A percentile compares a stretch with the other conserved stretches of the same genome.
Conservation (phyloP, 2,888 invertebrate genomes). For the Baronia brevicornis region DNA sequence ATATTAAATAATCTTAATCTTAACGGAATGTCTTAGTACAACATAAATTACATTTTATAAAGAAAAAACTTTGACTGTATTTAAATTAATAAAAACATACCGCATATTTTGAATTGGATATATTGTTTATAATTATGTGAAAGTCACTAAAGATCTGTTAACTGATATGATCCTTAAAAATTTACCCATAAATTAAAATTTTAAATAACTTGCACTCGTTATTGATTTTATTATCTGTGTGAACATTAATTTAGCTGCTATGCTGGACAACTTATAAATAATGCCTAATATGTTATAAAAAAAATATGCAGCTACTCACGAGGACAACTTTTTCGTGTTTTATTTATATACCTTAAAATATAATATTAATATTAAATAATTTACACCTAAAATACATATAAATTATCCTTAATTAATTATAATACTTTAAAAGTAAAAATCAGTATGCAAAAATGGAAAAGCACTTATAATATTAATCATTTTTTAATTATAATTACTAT, state of each 20-base stretch:
- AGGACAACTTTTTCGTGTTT: slow-evolving; percentile 12
- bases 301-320: slow-evolving; percentile 12
- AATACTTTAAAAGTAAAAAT: slow-evolving; percentile 14
- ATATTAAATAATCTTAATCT: slow-evolving; percentile 26
- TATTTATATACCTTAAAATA: slow-evolving; percentile 1
- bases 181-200: slow-evolving; percentile 5
- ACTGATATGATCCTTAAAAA: too few relatives aligned
- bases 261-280: slow-evolving; percentile 22
- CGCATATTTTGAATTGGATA: too few relatives aligned
- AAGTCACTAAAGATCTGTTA: too few relatives aligned
- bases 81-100: too few relatives aligned
- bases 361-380: neutral
- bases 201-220: slow-evolving; percentile 30
- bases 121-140: too few relatives aligned
- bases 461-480: too few relatives aligned
- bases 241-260: slow-evolving; percentile 23
- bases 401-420: slow-evolving; percentile 5
- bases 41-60: too few relatives aligned
- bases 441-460: too few relatives aligned
- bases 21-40: slow-evolving; percentile 43
- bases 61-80: too few relatives aligned
- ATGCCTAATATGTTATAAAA: slow-evolving; percentile 5
- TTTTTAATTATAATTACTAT: too few relatives aligned
- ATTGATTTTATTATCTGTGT: slow-evolving; percentile 10
- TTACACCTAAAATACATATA: slow-evolving; percentile 1